These are phyloP conservation scores for Pantelozetes paolii DNA, from an alignment of 2,888 invertebrate species.

Conservation along the genomic window DNA sequence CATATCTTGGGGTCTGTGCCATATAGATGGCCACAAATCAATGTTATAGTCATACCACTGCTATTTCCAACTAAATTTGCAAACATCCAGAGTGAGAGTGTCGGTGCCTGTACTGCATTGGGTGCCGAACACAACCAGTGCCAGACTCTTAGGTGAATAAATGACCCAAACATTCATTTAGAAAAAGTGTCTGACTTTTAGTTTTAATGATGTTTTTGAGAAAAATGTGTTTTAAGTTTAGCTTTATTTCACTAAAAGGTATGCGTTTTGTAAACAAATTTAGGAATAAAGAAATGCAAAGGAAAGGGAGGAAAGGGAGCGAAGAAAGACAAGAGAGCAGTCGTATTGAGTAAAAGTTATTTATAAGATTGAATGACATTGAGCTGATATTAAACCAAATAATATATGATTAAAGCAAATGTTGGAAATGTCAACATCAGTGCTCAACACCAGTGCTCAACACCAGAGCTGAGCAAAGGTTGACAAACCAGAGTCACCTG, in stretches of 20 bases:
- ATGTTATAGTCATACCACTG: background rate
- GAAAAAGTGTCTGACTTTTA: conserved; percentile 5
- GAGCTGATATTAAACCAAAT: background rate
- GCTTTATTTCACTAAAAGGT: conserved; percentile 22
- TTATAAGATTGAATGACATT: background rate
- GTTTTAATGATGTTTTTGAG: background rate
- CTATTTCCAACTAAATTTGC: background rate
- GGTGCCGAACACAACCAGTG: too few species aligned
- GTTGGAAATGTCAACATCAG: conserved; percentile 24
- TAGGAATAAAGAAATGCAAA: conserved; percentile 7
- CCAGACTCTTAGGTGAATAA: conserved; percentile 3
- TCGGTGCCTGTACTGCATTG: too few species aligned
- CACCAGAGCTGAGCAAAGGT: conserved; percentile 22
- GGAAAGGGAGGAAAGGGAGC: background rate
- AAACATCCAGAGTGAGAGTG: background rate
- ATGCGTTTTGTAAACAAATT: conserved; percentile 22
- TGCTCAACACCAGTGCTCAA: too few species aligned
- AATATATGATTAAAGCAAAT: background rate
- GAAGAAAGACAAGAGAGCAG: conserved; percentile 16
- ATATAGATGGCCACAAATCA: background rate
- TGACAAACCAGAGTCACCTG: conserved; percentile 30
- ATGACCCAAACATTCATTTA: conserved; percentile 21
- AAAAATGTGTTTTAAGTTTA: conserved; percentile 7
- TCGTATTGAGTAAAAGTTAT: too few species aligned
- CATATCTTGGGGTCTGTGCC: background rate